phyloP scores from a whole-genome alignment of 2,888 invertebrate genomes.

The Julus scanicus region DNA sequence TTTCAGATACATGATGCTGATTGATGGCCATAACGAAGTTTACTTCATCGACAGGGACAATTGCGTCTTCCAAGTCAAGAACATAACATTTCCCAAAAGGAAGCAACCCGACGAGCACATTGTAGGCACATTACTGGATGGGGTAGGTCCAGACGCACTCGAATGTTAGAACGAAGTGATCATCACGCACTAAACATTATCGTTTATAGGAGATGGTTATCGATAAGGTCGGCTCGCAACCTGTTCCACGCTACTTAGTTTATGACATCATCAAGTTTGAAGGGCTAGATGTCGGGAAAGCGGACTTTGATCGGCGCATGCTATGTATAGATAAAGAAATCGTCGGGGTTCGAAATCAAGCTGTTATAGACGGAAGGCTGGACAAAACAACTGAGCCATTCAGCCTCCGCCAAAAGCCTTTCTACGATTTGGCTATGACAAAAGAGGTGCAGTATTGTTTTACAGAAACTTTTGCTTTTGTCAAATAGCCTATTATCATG shows the following conservation, averaged over 20 bases:
- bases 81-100: slow-evolving; percentile 81
- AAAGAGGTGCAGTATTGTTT: slow-evolving; percentile 52
- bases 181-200: not conserved
- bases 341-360: slow-evolving; percentile 73
- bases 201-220: slow-evolving; percentile 91
- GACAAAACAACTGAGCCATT: slow-evolving; percentile 86
- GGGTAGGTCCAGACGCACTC: slow-evolving; percentile 70
- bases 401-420: slow-evolving; percentile 88
- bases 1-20: slow-evolving; percentile 93
- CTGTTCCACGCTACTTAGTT: slow-evolving; percentile 88
- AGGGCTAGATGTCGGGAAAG: slow-evolving; percentile 79
- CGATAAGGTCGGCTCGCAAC: slow-evolving; percentile 79
- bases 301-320: slow-evolving; percentile 81
- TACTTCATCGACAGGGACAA: slow-evolving; percentile 97
- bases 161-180: no score
- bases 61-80: slow-evolving; percentile 84
- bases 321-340: slow-evolving; percentile 76
- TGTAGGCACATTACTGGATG: slow-evolving; percentile 87
- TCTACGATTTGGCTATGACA: slow-evolving; percentile 79
- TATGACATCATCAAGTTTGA: slow-evolving; percentile 93
- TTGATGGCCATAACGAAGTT: slow-evolving; percentile 84
- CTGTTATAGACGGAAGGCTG: slow-evolving; percentile 81
- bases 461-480: not conserved
- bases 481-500: not conserved
- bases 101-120: slow-evolving; percentile 79